Evolutionary conservation across 1,140 invertebrate species (phyloP), one percentile per base, ranked within the genome.

Genomic region (Lepidotrigona ventralis): DNA sequence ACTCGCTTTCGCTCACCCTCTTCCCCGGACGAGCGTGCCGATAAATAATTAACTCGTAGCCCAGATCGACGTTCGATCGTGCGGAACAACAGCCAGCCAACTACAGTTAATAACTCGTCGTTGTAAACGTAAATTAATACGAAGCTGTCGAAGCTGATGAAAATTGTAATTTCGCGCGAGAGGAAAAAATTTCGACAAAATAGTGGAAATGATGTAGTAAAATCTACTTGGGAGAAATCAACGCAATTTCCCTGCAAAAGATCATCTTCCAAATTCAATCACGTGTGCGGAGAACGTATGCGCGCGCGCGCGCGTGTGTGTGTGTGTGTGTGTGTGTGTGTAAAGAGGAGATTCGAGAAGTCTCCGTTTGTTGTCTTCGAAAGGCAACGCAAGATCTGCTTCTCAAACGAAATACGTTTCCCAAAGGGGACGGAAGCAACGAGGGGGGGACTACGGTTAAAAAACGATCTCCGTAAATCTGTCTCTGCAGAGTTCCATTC

Each of bases 1-100:
- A 77, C 81, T 68, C 73, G 58, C 58, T 46, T 53, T 54, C 83
- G 46, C 70, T 64, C 79, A 60, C 85, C 56, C 76, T 77, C 79
- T 76, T 86, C 82, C 85, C 39, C 56, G 56, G 39, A 17, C 58
- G 69, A 89, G 71, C 56, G 74, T 75, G 29, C 73, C 68, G 81
- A 85, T 86, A 89, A 88, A 89, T 82, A 84, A 86, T 89, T 84
- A 85, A 19, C 58, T 29, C 39, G 15, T 6, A 17, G 9, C 21
- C 19, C 3, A 39, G 53, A 82, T 70, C 73, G 11, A 82, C 60
- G 51, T 68, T 12, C 23, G 39, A 70, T 70, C 21, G 23, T 23
- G 56, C 11, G 56, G 53, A 87, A 73, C 77, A 72, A 86, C 71
- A 26, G 51, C 6, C n/a, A 26, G 26, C 15, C 39, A 1, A 46